Percentiles rank a stretch among this genome's conserved stretches.
Evolutionary conservation across 2,888 invertebrate species (phyloP).

Genomic region (Lasioglossum malachurum): DNA sequence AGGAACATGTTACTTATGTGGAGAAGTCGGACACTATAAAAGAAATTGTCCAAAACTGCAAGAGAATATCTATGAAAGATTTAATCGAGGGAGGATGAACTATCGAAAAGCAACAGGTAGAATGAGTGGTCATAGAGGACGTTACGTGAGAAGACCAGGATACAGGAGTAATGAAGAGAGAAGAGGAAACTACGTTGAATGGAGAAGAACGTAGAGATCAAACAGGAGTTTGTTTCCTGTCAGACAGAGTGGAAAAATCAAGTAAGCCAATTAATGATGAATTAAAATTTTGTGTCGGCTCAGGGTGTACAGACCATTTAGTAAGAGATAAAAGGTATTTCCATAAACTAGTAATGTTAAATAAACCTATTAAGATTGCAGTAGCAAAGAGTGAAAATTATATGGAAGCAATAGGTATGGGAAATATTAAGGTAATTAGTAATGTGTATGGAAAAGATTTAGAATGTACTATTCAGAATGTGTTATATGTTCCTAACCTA

Average conservation of each 20-base stretch:
- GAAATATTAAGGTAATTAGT: neutral
- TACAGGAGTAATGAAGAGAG: too few species aligned
- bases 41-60: neutral
- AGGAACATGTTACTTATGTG: slow-evolving; percentile 7
- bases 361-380: slow-evolving; percentile 16
- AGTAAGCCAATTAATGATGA: too few species aligned
- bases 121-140: too few species aligned
- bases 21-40: slow-evolving; percentile 5
- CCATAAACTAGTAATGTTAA: slow-evolving; percentile 13
- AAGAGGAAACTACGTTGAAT: too few species aligned
- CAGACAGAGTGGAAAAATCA: too few species aligned
- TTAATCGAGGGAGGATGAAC: neutral
- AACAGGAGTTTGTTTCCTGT: too few species aligned
- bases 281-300: neutral
- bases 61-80: neutral
- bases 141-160: too few species aligned
- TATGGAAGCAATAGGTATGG: slow-evolving; percentile 7
- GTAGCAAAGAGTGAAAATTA: slow-evolving; percentile 17
- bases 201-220: too few species aligned
- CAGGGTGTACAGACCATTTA: neutral
- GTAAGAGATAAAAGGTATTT: slow-evolving; percentile 1
- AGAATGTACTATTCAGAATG: slow-evolving; percentile 13
- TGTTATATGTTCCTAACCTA: neutral
- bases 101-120: neutral
- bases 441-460: neutral